Evolutionary conservation across 2,797 vertebrate genomes (phyloP), one percentile per base, ranked within the genome.

Genomic region (Gephyroberyx darwinii): DNA sequence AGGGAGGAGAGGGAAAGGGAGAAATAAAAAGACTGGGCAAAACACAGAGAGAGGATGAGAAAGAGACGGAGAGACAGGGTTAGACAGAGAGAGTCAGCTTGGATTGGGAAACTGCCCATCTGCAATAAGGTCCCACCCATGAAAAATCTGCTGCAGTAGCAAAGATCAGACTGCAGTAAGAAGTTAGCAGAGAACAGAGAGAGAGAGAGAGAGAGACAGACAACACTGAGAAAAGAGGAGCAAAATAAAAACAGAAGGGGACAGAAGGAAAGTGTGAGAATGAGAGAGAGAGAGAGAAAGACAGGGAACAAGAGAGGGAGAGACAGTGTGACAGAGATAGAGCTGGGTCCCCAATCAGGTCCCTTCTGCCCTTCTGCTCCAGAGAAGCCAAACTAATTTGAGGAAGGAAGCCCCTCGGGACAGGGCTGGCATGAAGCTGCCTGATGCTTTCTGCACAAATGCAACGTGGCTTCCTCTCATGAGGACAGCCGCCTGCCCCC

Each of bases 151-250:
- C 86, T 80, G 83, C 86, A 77, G 83, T 20, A 67, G 80, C 66
- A 74, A 76, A 82, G 51, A 82, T 77, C 72, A 71, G 80, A 84
- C 85, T 86, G 82, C 81, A 83, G 81, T 43, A 45, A 80, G 61
- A 84, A 79, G 65, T 68, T 75, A 75, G 58, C n/a, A 50, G 70
- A 69, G 47, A 62, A 41, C 41, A 14, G 4, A 59, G 45, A 30
- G 20, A 10, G n/a, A 14, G 35, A 9, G 12, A 8, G 68, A 1
- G 26, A 3, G 50, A 33, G 52, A 31, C 19, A 59, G 16, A 35
- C 7, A 20, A 10, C 13, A n/a, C 8, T 55, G 3, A 54, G 5
- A 45, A 4, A 14, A 19, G 17, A 51, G 43, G 7, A 26, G 51
- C 4, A 2, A 30, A 33, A 55, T 8, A 8, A 9, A 45, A 26